phyloP scores from a whole-genome alignment of 2,113 vertebrate species.

The Trichechus manatus region DNA sequence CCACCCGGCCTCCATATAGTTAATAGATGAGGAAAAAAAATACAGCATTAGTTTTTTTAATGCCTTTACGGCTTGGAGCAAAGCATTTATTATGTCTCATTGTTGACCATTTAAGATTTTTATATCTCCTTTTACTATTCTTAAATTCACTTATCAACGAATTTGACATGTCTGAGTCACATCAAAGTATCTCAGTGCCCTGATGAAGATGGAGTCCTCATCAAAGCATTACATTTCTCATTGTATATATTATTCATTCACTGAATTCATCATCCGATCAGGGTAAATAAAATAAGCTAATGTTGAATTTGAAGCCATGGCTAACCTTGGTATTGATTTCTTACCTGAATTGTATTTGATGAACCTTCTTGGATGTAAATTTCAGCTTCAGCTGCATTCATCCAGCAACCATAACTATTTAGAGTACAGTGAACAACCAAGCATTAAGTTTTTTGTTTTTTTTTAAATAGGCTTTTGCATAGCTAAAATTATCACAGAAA shows the following conservation, averaged over 20 bases:
- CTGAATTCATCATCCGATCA: constrained; percentile 32
- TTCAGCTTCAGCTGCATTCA: constrained; percentile 11
- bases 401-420: not conserved
- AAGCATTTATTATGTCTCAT: not conserved
- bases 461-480: constrained; percentile 21
- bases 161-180: constrained; percentile 20
- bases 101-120: constrained; percentile 22
- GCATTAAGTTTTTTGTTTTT: not conserved
- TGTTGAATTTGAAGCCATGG: constrained; percentile 24
- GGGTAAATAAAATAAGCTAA: constrained; percentile 32
- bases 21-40: constrained; percentile 12
- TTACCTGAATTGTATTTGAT: constrained; percentile 53
- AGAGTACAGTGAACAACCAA: not conserved
- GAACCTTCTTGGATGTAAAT: not conserved
- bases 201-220: not conserved
- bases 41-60: not conserved
- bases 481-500: constrained; percentile 1
- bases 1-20: not conserved
- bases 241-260: not conserved
- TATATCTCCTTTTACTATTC: not conserved
- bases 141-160: constrained; percentile 24
- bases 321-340: constrained; percentile 29
- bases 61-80: constrained; percentile 18
- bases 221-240: constrained; percentile 21
- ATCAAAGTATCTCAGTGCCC: not conserved